These are phyloP conservation scores for Belgica antarctica DNA, from an alignment of 2,888 invertebrate species.

Conservation along the genomic window DNA sequence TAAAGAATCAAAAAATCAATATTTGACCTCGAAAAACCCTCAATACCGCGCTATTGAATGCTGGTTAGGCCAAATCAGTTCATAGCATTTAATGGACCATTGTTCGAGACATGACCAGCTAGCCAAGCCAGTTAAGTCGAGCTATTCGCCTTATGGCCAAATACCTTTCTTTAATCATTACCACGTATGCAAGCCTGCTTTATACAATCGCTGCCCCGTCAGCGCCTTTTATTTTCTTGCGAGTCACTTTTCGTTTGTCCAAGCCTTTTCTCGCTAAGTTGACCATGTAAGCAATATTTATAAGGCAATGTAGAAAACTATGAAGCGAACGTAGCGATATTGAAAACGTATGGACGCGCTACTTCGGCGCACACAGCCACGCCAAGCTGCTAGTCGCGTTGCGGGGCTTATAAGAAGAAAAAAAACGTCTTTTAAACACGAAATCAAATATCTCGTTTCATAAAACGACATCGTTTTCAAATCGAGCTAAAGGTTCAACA, in stretches of 20 bases:
- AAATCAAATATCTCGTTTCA: conserved; percentile 12
- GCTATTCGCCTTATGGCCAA: conserved; percentile 28
- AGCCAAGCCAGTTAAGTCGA: background rate
- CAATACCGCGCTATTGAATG: conserved; percentile 32
- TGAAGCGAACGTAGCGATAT: conserved; percentile 19
- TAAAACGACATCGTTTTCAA: conserved; percentile 20
- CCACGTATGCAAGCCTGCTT: conserved; percentile 6
- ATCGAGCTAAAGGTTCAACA: conserved; percentile 34
- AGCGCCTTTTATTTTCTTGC: background rate
- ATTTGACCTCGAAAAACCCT: conserved; percentile 38
- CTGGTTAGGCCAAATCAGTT: conserved; percentile 4
- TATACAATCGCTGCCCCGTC: background rate
- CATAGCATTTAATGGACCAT: conserved; percentile 37
- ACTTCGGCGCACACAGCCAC: conserved; percentile 6
- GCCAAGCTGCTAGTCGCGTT: conserved; percentile 12
- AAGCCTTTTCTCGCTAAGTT: background rate
- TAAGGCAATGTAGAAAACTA: conserved; percentile 25
- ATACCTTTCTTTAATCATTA: conserved; percentile 24
- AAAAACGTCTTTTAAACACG: no score
- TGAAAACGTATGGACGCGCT: conserved; percentile 14
- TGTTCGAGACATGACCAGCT: no score
- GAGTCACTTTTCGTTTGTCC: background rate
- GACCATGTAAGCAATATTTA: conserved; percentile 23
- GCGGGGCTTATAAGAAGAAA: conserved; percentile 6
- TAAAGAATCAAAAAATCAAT: background rate